Base-by-base conservation (phyloP, 1,140 invertebrate genomes). In the Cherax quadricarinatus region DNA sequence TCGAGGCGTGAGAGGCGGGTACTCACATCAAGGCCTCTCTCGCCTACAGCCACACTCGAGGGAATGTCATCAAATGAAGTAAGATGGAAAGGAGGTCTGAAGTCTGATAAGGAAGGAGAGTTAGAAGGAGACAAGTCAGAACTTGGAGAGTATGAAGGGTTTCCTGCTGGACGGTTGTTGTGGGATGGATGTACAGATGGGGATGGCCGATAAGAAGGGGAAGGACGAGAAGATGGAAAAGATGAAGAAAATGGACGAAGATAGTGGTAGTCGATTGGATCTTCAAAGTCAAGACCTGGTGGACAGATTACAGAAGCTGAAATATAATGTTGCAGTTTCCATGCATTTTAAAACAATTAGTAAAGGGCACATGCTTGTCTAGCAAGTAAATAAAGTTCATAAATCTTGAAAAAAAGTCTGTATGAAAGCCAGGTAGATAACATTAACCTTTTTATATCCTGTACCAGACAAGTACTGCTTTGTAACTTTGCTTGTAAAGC, bases 1-100 rank as follows among this genome's bases (percentile, higher is more conserved):
- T 91, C 90, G 2, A 91, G 90, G 84, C 90, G 90, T n/a, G 90
- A 91, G 41, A 91, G 84, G 21, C 90, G 90, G 51, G 30, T 86
- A 9, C 48, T 80, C 48, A 91, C 90, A 21, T 91, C 90, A 14
- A 91, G 60, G 1, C 41, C 70, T 53, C 60, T 66, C 70, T 62
- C 30, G 4, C 30, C 48, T 41, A 12, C 78, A 53, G 78, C 41
- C 1, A 51, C 79, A 1, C 70, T 41, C 14, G 90, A 87, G 6
- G 90, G 73, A 16, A 91, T 21, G 60, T 91, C 84, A 53, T 91
- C 90, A 62, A 82, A 91, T 7, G 90, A 91, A 21, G 82, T 73
- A 4, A 91, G 90, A 30, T 79, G 84, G 60, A 87, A 82, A 41
- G 60, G 84, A 49, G 90, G 89, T 18, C 51, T 89, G 60, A 89